Evolutionary conservation across 2,797 vertebrate genomes (phyloP), one percentile per base, ranked within the genome.

Genomic region (Sebastes melanostomus): DNA sequence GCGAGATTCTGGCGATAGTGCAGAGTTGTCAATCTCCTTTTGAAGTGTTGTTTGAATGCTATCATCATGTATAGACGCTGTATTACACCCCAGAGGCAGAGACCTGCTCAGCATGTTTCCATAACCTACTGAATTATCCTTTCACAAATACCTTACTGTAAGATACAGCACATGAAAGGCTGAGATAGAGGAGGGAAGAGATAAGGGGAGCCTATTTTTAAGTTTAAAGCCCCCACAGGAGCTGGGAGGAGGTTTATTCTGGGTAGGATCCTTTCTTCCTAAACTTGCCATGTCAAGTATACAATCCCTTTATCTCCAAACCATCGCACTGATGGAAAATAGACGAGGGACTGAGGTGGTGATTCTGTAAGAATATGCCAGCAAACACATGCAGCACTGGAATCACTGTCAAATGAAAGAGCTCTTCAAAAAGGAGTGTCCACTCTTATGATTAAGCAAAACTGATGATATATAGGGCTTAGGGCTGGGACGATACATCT

Each of bases 181-280:
- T 54, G 27, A 56, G 86, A 88, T 78, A 66, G 22, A 75, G 62
- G 62, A 56, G 36, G 9, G 20, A 34, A 75, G 63, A 69, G 87
- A 90, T 92, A 92, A 84, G 75, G 46, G n/a, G 22, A 38, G 10
- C 14, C 63, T 86, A 84, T 89, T 86, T 90, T 89, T 66, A 85
- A 85, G 80, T 80, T 86, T 81, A 87, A 90, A 85, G 72, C 80
- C 69, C 75, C 82, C 74, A 82, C 77, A 72, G 86, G 68, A 78
- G 58, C 74, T 18, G 65, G 32, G 69, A 77, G 75, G 24, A 66
- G 65, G 74, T 81, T 83, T 81, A 80, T 67, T 88, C 62, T 83
- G 60, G 70, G 68, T 13, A 24, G 46, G 56, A 82, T 75, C 62
- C 75, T 74, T 61, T 84, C 69, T 79, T 86, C 50, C 73, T 73